Evolutionary conservation across 2,113 vertebrate species (phyloP).

Genomic region (Glaucomys volans): DNA sequence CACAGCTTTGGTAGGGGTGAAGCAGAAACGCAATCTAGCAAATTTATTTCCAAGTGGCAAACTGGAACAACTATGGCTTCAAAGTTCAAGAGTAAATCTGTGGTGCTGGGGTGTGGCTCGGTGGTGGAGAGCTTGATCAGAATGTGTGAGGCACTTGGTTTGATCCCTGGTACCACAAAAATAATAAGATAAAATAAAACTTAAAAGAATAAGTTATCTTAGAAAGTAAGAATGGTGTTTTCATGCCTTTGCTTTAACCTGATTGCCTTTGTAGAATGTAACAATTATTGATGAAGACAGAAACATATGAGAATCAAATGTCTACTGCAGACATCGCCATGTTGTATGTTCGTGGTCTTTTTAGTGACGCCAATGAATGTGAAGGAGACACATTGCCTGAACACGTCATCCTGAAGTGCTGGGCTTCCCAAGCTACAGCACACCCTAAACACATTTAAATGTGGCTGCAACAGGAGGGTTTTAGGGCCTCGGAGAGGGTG

Average conservation of each 20-base stretch:
- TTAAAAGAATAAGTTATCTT: neutral
- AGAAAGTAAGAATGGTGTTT: neutral
- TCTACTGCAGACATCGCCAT: neutral
- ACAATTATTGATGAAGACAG: neutral
- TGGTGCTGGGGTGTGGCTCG: neutral
- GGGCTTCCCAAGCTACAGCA: neutral
- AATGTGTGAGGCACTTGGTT: neutral
- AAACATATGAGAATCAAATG: neutral
- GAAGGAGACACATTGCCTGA: neutral
- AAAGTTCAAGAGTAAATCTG: neutral
- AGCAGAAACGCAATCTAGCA: neutral
- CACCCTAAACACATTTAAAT: neutral
- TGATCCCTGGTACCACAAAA: neutral
- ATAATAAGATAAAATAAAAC: no score
- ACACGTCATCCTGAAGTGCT: no score
- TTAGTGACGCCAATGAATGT: neutral
- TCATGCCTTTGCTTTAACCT: neutral
- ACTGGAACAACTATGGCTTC: neutral
- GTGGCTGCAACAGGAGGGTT: neutral
- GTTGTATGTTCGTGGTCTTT: neutral
- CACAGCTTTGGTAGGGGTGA: fast-evolving
- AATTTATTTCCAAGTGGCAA: neutral
- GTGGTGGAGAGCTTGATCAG: neutral
- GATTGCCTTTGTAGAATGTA: neutral
- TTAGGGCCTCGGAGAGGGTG: neutral